A percentile compares a stretch with the other conserved stretches of the same genome.
Evolutionary conservation across 2,888 invertebrate genomes (phyloP).

Genomic region (Fragum sueziense): DNA sequence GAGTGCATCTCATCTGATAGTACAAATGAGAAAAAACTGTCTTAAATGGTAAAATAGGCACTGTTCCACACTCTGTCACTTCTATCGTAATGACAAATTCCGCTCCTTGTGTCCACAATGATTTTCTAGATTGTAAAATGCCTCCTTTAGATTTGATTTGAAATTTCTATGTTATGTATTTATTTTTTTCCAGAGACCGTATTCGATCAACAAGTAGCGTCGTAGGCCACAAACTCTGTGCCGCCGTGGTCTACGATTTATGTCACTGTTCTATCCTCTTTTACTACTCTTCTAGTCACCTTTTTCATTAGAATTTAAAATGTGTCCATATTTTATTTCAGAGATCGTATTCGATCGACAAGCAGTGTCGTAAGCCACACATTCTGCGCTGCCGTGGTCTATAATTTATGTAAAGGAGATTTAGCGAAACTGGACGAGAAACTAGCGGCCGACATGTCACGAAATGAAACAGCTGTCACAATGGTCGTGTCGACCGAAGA

Average conservation of each 20-base stretch:
- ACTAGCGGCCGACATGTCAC: conserved; percentile 8
- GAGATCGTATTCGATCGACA: conserved; percentile 74
- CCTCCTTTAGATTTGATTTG: no score
- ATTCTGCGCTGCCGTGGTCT: conserved; percentile 67
- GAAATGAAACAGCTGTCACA: conserved; percentile 26
- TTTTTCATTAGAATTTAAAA: no score
- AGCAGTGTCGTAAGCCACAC: conserved; percentile 75
- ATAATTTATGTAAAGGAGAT: conserved; percentile 65
- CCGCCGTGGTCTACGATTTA: conserved; percentile 67
- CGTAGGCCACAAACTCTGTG: conserved; percentile 72
- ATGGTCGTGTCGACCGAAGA: conserved; percentile 2
- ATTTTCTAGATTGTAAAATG: no score
- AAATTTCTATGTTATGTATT: no score
- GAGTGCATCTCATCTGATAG: no score
- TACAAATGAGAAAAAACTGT: no score
- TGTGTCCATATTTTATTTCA: conserved; percentile 49
- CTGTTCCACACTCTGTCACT: no score
- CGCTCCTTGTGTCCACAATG: no score
- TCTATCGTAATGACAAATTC: no score
- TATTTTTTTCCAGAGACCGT: conserved; percentile 69
- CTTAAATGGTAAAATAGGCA: no score
- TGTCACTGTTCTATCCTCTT: no score
- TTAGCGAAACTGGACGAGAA: conserved; percentile 45
- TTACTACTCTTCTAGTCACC: no score
- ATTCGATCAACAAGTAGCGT: conserved; percentile 73